Base-by-base conservation (phyloP, 2,797 vertebrate species). In the Spinus pinus region DNA sequence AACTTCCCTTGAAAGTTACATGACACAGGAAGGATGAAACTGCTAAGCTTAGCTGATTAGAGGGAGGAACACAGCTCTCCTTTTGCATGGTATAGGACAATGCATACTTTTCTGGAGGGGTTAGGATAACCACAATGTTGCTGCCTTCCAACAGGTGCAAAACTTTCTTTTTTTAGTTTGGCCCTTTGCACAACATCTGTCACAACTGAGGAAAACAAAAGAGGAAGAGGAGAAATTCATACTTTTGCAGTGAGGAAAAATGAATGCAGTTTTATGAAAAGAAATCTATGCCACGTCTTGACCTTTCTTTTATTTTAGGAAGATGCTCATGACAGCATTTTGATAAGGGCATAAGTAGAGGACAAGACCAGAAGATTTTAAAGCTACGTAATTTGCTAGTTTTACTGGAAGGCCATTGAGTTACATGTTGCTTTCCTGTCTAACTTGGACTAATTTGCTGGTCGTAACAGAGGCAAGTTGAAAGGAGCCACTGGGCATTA, bases 1-100 rank as follows among this genome's bases (percentile, higher is more conserved):
- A 97, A 96, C 94, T 97, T 97, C 95, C 96, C 91, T 96, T 60
- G 10, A 88, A 95, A 96, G 72, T 88, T 83, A 93, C 20, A 12
- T 83, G 79, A 51, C 49, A 79, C 87, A 94, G 95, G 95, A 96
- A 97, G 77, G 94, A 81, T 94, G 85, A 97, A 97, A 97, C 82
- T 96, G 93, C 94, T 91, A 96, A 74, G 89, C 56, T 72, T 92
- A 79, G 94, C 89, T 94, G 95, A 62, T 86, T 67, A 86, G 73
- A 79, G 66, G 74, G 91, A 78, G 51, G 87, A 94, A 93, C 91
- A 81, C 9, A 86, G 41, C 72, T 86, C 62, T 90, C 50, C 62
- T 73, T 91, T 41, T 86, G 66, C 89, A 18, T 75, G 64, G n/a
- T 82, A 66, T 82, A 89, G 70, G 88, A 81, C 33, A 73, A 14